phyloP scores from a whole-genome alignment of 2,888 invertebrate genomes.

The Dascillus cervinus region DNA sequence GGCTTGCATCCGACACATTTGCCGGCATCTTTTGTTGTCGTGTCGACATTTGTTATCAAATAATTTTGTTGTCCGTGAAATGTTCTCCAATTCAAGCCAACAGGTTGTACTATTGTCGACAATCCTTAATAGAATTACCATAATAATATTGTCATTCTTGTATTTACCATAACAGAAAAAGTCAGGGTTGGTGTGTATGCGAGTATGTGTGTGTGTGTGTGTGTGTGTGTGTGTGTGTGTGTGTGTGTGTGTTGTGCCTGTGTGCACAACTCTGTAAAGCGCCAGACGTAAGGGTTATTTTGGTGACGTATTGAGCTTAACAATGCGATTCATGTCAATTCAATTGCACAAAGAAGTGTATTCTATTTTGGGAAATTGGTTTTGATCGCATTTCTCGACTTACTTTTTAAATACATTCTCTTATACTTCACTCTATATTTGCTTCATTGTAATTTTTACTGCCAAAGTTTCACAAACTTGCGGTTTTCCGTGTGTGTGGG shows the following conservation, averaged over 20 bases:
- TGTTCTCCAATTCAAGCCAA: conserved; percentile 38
- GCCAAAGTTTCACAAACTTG: too few species aligned
- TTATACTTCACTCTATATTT: too few species aligned
- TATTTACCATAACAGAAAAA: conserved; percentile 40
- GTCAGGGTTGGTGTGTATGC: conserved; percentile 28
- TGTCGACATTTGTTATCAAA: conserved; percentile 41
- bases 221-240: too few species aligned
- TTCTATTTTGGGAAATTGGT: conserved; percentile 31
- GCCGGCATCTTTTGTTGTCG: conserved; percentile 32
- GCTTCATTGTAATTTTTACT: too few species aligned
- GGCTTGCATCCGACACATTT: conserved; percentile 32
- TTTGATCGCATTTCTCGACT: too few species aligned
- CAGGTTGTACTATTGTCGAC: conserved; percentile 42
- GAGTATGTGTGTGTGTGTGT: too few species aligned
- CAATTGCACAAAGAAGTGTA: conserved; percentile 37
- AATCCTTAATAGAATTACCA: conserved; percentile 44
- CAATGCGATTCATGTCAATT: conserved; percentile 38
- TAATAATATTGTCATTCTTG: conserved; percentile 45
- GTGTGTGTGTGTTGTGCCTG: too few species aligned
- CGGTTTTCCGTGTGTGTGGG: too few species aligned
- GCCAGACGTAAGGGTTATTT: conserved; percentile 33
- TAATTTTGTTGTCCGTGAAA: conserved; percentile 43
- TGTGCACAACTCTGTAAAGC: conserved; percentile 26
- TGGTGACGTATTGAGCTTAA: conserved; percentile 33
- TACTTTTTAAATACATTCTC: too few species aligned